These are phyloP conservation scores for Apodemia zela DNA, from an alignment of 2,888 invertebrate species.

Conservation along the genomic window DNA sequence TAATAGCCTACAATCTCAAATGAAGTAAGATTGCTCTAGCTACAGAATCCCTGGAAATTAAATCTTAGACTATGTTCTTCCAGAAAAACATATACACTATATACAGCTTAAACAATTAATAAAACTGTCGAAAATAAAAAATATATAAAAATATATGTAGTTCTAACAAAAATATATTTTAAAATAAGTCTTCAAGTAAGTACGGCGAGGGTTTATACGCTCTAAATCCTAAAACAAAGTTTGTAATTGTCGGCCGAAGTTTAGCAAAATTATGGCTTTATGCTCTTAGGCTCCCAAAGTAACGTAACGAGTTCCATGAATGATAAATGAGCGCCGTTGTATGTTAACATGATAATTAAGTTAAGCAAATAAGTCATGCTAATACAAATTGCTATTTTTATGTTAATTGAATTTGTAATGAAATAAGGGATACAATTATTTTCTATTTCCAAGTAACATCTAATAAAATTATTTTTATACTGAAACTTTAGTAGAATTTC, in stretches of 20 bases:
- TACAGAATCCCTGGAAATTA: no score
- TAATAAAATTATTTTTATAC: no score
- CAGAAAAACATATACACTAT: no score
- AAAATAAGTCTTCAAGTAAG: background rate
- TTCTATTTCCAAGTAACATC: no score
- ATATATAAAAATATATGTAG: no score
- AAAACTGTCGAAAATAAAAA: no score
- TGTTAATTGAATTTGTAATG: background rate
- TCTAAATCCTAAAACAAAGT: conserved; percentile 11
- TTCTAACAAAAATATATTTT: background rate
- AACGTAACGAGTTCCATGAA: conserved; percentile 27
- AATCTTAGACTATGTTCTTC: no score
- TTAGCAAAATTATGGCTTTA: conserved; percentile 17
- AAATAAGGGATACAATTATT: no score
- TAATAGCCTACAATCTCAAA: no score
- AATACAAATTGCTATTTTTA: conserved; percentile 1
- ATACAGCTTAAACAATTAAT: no score
- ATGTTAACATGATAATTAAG: conserved; percentile 7
- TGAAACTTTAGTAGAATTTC: no score
- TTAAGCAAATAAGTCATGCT: conserved; percentile 2
- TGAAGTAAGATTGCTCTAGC: no score
- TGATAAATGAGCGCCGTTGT: conserved; percentile 27
- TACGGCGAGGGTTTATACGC: background rate
- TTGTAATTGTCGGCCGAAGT: conserved; percentile 19
- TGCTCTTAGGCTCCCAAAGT: conserved; percentile 12